phyloP scores from a whole-genome alignment of 2,113 vertebrate species.

The Pholis gunnellus region DNA sequence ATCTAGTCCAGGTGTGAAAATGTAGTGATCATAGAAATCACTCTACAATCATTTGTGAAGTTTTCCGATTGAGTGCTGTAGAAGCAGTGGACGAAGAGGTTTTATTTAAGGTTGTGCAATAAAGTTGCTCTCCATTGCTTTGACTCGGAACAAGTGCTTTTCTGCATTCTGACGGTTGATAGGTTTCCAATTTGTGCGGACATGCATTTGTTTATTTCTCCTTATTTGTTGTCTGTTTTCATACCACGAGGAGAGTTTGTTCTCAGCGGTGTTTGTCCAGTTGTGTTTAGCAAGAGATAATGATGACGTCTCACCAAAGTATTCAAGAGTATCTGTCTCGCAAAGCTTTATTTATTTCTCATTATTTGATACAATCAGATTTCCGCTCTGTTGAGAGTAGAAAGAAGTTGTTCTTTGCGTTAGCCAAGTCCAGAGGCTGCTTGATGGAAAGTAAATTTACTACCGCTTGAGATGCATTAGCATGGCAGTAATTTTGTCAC shows the following conservation, averaged over 20 bases:
- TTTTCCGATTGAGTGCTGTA: neutral
- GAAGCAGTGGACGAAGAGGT: neutral
- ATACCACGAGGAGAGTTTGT: neutral
- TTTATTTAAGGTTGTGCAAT: neutral
- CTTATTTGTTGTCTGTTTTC: neutral
- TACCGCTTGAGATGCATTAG: slow-evolving; percentile 11
- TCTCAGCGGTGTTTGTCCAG: neutral
- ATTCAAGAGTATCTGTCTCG: neutral
- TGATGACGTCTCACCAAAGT: neutral
- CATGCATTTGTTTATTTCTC: neutral
- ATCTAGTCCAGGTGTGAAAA: neutral
- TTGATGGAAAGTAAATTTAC: slow-evolving; percentile 2
- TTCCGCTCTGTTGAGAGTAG: neutral
- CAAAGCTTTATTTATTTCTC: neutral
- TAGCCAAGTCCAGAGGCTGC: neutral
- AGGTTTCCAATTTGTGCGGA: neutral
- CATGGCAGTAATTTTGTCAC: slow-evolving; percentile 18
- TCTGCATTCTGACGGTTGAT: neutral
- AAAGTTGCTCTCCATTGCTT: neutral
- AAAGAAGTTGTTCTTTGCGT: neutral
- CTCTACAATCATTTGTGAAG: neutral
- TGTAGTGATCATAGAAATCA: neutral
- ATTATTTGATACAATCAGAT: neutral
- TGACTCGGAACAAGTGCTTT: slow-evolving; percentile 18
- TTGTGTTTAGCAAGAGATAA: neutral